These are phyloP conservation scores for Campaea margaritaria DNA, from an alignment of 2,888 invertebrate species.

Conservation along the genomic window DNA sequence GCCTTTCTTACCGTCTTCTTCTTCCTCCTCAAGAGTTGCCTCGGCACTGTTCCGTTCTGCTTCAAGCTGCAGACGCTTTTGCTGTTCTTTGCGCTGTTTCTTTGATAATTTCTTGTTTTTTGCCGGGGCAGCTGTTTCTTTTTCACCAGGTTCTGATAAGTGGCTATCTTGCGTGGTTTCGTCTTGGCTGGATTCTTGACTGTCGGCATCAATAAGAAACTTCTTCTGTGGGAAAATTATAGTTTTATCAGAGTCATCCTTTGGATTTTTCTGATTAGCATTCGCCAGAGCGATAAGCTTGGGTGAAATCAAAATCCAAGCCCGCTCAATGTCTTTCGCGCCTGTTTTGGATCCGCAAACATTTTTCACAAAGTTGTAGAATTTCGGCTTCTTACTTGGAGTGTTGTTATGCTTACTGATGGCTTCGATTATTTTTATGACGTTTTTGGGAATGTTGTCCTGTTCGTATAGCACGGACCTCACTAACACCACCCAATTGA, in stretches of 20 bases:
- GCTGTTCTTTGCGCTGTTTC: constrained; percentile 79
- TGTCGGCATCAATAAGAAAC: constrained; percentile 43
- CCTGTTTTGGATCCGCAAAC: constrained; percentile 85
- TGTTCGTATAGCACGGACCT: constrained; percentile 87
- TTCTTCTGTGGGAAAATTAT: constrained; percentile 38
- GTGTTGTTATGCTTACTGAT: constrained; percentile 91
- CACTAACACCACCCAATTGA: constrained; percentile 91
- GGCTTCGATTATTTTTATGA: constrained; percentile 87
- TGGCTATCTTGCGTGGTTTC: constrained; percentile 17
- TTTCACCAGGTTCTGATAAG: constrained; percentile 42
- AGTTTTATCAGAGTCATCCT: constrained; percentile 35
- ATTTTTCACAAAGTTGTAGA: constrained; percentile 90
- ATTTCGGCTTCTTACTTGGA: constrained; percentile 94
- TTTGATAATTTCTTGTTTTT: constrained; percentile 67
- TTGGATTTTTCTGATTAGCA: constrained; percentile 56
- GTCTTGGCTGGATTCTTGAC: constrained; percentile 40
- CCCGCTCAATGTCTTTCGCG: constrained; percentile 85
- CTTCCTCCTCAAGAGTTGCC: constrained; percentile 55
- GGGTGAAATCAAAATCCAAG: constrained; percentile 87
- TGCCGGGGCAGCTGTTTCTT: constrained; percentile 45
- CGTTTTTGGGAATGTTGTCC: constrained; percentile 80
- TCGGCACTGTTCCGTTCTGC: constrained; percentile 74
- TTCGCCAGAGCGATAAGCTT: constrained; percentile 81
- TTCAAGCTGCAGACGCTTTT: constrained; percentile 78
- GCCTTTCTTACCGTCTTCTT: constrained; percentile 68